Conservation (phyloP, 64 coral and sea anemone genomes). For the Stylophora pistillata region DNA sequence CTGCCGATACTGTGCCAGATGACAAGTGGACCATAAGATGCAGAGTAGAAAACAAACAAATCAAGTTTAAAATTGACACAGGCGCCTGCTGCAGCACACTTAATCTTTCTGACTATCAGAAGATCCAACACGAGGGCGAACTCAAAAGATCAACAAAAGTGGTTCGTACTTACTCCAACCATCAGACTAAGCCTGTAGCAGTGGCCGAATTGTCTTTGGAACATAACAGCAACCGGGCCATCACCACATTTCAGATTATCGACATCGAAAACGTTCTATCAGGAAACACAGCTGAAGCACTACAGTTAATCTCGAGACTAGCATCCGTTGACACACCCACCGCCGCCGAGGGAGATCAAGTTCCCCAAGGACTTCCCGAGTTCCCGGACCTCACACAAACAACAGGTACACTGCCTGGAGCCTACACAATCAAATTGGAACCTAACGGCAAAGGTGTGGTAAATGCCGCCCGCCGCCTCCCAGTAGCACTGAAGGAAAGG, state of each 20-base stretch:
- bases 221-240: slow-evolving; percentile 11
- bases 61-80: too few relatives aligned
- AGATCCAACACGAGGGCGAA: too few relatives aligned
- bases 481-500: slow-evolving; percentile 47
- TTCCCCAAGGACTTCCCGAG: slow-evolving; percentile 7
- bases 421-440: slow-evolving; percentile 53
- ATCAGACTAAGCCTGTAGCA: too few relatives aligned
- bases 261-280: too few relatives aligned
- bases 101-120: too few relatives aligned
- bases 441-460: slow-evolving; percentile 52
- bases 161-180: too few relatives aligned
- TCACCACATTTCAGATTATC: slow-evolving; percentile 27
- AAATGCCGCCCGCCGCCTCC: slow-evolving; percentile 28
- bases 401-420: slow-evolving; percentile 56
- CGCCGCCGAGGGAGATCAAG: neutral
- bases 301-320: too few relatives aligned
- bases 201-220: too few relatives aligned
- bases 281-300: too few relatives aligned
- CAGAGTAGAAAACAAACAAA: too few relatives aligned
- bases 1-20: slow-evolving; percentile 1
- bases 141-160: too few relatives aligned
- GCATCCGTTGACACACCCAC: neutral
- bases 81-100: too few relatives aligned
- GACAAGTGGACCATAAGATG: neutral
- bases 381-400: slow-evolving; percentile 50